Base-by-base conservation (phyloP, 2,888 invertebrate genomes). In the Parelbella ahira region DNA sequence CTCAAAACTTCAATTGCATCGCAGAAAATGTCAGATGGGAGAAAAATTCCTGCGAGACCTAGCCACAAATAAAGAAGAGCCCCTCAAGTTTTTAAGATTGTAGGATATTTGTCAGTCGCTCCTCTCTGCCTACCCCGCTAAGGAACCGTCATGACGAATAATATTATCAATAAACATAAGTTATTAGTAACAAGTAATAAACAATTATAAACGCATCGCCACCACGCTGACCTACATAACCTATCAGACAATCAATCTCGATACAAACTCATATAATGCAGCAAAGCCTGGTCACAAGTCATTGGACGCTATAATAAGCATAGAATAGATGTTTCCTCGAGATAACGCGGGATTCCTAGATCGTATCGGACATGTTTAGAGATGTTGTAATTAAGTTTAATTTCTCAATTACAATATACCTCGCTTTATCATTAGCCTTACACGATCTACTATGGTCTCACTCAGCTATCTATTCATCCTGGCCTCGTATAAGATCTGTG, bases 391-490 rank as follows among this genome's bases (percentile, higher is more conserved):
- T 51, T 46, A 49, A 49, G 25, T 20, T 19, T 39, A 43, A 49
- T 51, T 44, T 45, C 47, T 47, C 44, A 41, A 49, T 46, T 50
- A 51, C 48, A 41, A 37, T 41, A 44, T 27, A 27, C 36, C 18
- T 19, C 7, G 2, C 8, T 9, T 9, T 28, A 6, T 29, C 37
- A 37, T 37, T 37, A 37, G 28, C 13, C 9, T 15, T 13, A 21
- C 12, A 11, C n/a, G 21, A 20, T 13, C 13, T n/a, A n/a, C n/a
- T n/a, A n/a, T n/a, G n/a, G n/a, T n/a, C n/a, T n/a, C n/a, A n/a
- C n/a, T n/a, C n/a, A n/a, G n/a, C n/a, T n/a, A n/a, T n/a, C n/a
- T n/a, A n/a, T n/a, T n/a, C n/a, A n/a, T n/a, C n/a, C n/a, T n/a
- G n/a, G n/a, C n/a, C n/a, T n/a, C n/a, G n/a, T n/a, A n/a, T n/a